Conservation (phyloP, 2,888 invertebrate species). For the Conus canariensis region DNA sequence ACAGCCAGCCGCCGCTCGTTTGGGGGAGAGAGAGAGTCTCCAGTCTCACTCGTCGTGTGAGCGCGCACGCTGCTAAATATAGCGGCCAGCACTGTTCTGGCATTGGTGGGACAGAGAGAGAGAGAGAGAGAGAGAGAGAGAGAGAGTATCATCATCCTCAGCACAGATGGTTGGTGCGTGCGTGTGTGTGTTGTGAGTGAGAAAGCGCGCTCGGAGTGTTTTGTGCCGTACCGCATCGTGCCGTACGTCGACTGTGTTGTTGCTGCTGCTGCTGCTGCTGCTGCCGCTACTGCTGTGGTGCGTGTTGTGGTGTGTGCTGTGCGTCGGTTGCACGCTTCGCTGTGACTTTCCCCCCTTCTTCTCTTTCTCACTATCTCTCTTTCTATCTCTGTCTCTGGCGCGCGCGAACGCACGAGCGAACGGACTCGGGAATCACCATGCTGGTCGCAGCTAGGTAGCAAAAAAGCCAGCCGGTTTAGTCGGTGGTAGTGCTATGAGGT, state of each 20-base stretch:
- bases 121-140: too few relatives aligned
- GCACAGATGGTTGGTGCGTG: neutral
- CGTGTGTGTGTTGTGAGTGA: conserved; percentile 17
- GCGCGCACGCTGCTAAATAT: conserved; percentile 32
- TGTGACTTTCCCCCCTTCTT: neutral
- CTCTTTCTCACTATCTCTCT: neutral
- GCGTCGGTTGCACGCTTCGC: conserved; percentile 3
- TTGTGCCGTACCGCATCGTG: neutral
- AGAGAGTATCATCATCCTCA: neutral
- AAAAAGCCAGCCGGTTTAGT: too few relatives aligned
- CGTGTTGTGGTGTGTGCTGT: neutral
- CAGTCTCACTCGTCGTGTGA: too few relatives aligned
- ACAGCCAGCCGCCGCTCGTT: neutral
- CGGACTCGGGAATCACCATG: neutral
- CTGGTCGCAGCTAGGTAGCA: neutral
- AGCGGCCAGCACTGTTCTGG: conserved; percentile 11
- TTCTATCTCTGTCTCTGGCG: neutral
- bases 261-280: neutral
- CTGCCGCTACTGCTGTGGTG: neutral
- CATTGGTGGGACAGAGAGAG: neutral
- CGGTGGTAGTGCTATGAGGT: too few relatives aligned
- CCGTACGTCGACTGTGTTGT: conserved; percentile 2
- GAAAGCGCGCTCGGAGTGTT: neutral
- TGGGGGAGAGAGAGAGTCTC: neutral
- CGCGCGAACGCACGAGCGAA: neutral